Conservation (phyloP, 1,140 invertebrate species). For the Leptinotarsa defecta region DNA sequence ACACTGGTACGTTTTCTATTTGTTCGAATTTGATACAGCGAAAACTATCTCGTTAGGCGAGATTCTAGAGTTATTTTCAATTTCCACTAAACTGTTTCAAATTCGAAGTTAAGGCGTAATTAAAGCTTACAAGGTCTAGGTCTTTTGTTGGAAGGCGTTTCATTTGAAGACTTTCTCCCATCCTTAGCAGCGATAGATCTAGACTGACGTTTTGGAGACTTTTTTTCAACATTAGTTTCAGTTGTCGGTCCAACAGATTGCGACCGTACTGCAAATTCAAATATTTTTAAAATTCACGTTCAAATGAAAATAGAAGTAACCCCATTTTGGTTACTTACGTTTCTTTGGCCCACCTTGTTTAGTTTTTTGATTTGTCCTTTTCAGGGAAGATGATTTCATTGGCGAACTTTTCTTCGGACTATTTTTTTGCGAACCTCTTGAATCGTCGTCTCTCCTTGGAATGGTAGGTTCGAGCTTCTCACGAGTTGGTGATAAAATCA, state of each 20-base stretch:
- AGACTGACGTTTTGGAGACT: constrained; percentile 75
- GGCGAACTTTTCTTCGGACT: constrained; percentile 68
- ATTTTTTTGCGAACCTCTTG: constrained; percentile 63
- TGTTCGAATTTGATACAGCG: constrained; percentile 20
- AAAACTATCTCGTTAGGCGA: neutral
- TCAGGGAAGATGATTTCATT: constrained; percentile 49
- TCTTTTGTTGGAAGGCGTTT: constrained; percentile 61
- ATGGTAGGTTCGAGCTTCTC: constrained; percentile 74
- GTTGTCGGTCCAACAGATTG: constrained; percentile 70
- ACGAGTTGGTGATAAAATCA: constrained; percentile 69
- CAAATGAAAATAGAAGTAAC: constrained; percentile 18
- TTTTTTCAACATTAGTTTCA: constrained; percentile 62
- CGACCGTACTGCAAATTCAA: constrained; percentile 62
- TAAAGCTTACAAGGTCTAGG: constrained; percentile 65
- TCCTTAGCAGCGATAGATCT: constrained; percentile 64
- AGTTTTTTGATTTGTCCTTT: constrained; percentile 45
- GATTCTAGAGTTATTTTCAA: neutral
- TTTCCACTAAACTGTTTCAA: constrained; percentile 7
- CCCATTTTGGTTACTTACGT: constrained; percentile 29
- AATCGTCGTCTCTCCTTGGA: constrained; percentile 67
- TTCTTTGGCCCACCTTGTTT: constrained; percentile 41
- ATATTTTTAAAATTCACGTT: neutral
- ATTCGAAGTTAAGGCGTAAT: constrained; percentile 4
- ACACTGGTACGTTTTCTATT: constrained; percentile 40
- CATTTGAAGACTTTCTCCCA: constrained; percentile 54